These are phyloP conservation scores for Apeira syringaria DNA, from an alignment of 2,888 invertebrate species.

Conservation along the genomic window DNA sequence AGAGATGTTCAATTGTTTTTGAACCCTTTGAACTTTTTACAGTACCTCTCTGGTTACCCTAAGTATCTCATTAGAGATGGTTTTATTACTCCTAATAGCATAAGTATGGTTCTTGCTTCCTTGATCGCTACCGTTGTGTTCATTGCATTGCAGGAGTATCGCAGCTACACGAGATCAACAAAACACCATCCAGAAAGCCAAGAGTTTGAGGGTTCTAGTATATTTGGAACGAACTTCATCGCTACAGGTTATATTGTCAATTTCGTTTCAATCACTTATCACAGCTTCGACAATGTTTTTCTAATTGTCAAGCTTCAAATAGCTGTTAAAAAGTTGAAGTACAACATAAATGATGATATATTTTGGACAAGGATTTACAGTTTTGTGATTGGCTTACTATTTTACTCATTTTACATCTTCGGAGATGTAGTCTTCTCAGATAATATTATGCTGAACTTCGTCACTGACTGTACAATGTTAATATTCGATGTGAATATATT, in stretches of 20 bases:
- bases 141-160: neutral
- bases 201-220: neutral
- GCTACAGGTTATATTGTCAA: constrained; percentile 3
- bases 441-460: neutral
- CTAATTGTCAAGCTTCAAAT: constrained; percentile 10
- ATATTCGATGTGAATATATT: constrained; percentile 6
- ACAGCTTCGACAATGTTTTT: constrained; percentile 3
- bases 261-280: neutral
- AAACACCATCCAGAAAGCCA: neutral
- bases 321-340: neutral
- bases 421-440: neutral
- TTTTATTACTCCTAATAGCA: constrained; percentile 9
- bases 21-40: constrained; percentile 9
- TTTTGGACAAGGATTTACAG: constrained; percentile 3
- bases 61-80: constrained; percentile 14
- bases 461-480: neutral
- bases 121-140: neutral
- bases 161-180: neutral
- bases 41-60: constrained; percentile 1
- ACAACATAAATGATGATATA: neutral
- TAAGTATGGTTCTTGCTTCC: neutral
- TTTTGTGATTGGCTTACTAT: neutral
- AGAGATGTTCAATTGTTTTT: constrained; percentile 9
- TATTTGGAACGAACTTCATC: neutral
- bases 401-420: neutral